phyloP scores from a whole-genome alignment of 2,797 vertebrate species.

The Erethizon dorsatum region DNA sequence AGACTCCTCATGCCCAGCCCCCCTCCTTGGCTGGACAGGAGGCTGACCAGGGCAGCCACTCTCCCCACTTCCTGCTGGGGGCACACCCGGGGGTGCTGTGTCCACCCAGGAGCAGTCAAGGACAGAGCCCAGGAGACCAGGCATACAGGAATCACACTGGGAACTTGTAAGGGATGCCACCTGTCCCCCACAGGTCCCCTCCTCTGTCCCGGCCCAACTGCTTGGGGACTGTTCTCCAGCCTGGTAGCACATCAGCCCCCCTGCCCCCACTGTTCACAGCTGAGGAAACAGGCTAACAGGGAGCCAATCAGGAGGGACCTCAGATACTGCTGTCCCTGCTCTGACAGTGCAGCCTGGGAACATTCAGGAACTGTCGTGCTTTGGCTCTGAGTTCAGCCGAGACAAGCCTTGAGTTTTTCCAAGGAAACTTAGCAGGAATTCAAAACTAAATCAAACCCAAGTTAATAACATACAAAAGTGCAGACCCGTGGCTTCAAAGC shows the following conservation, averaged over 20 bases:
- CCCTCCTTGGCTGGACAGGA: not conserved
- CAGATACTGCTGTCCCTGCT: not conserved
- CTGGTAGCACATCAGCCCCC: not conserved
- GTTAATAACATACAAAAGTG: not conserved
- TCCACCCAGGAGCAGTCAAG: not conserved
- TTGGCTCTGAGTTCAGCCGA: slow-evolving; percentile 36
- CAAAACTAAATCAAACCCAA: not conserved
- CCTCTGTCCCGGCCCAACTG: not conserved
- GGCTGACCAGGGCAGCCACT: too few relatives aligned
- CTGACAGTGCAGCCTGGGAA: not conserved
- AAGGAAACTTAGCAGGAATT: not conserved
- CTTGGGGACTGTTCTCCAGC: not conserved
- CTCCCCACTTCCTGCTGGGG: not conserved
- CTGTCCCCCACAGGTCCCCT: not conserved
- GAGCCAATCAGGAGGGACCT: not conserved
- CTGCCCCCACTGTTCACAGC: not conserved
- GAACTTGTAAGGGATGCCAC: not conserved
- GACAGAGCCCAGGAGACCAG: not conserved
- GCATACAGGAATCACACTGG: not conserved
- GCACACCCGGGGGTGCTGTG: not conserved
- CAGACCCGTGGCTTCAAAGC: not conserved
- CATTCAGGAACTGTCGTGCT: not conserved
- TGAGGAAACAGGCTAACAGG: not conserved
- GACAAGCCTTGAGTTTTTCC: not conserved
- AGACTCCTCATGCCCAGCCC: not conserved